Evolutionary conservation across 2,797 vertebrate genomes (phyloP).

Genomic region (Etheostoma nigrum): DNA sequence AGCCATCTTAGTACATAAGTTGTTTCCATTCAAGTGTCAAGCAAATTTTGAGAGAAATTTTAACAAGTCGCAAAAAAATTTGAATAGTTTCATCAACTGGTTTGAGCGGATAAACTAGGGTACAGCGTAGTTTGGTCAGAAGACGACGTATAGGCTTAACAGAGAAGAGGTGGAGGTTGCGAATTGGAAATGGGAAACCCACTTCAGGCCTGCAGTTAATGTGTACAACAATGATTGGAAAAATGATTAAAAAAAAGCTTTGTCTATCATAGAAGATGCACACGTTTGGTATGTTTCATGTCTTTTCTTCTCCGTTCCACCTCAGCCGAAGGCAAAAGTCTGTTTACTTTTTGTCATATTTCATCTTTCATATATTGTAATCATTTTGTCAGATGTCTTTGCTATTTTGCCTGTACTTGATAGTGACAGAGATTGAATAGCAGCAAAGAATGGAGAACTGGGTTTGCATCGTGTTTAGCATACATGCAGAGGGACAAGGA

Average conservation of each 20-base stretch:
- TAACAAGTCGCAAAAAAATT: too few relatives aligned
- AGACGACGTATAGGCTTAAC: too few relatives aligned
- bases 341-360: background rate
- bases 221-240: background rate
- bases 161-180: too few relatives aligned
- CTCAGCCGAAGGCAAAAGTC: background rate
- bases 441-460: background rate
- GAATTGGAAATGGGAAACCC: too few relatives aligned
- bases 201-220: too few relatives aligned
- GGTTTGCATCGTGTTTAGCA: slow-evolving; percentile 10
- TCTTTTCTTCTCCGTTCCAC: background rate
- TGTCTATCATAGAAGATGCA: background rate
- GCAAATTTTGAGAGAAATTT: too few relatives aligned
- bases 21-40: too few relatives aligned
- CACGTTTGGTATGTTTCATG: background rate
- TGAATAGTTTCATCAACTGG: too few relatives aligned
- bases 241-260: background rate
- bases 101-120: too few relatives aligned
- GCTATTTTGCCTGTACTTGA: background rate
- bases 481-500: slow-evolving; percentile 44
- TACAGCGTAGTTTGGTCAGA: too few relatives aligned
- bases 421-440: background rate
- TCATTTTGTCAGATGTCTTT: background rate
- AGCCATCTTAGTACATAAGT: slow-evolving; percentile 21
- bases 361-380: background rate